These are phyloP conservation scores for Celastrina argiolus DNA, from an alignment of 2,888 invertebrate genomes.

Conservation along the genomic window DNA sequence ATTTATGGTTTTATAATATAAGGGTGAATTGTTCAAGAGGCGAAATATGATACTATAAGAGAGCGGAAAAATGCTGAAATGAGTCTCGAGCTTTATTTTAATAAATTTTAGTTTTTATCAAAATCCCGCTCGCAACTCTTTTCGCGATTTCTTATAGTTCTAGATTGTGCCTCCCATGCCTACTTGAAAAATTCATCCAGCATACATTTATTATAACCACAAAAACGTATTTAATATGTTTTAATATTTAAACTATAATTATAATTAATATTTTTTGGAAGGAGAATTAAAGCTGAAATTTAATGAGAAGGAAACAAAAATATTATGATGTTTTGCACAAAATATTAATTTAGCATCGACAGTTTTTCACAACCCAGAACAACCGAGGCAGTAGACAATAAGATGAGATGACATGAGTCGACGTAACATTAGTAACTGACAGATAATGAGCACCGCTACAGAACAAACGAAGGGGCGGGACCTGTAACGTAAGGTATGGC, in stretches of 20 bases:
- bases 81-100: too few species aligned
- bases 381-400: neutral
- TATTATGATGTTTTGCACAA: neutral
- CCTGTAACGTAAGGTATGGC: slow-evolving; percentile 49
- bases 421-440: slow-evolving; percentile 26
- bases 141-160: too few species aligned
- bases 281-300: neutral
- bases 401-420: slow-evolving; percentile 12
- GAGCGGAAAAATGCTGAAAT: too few species aligned
- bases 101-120: too few species aligned
- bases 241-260: neutral
- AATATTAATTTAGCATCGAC: neutral
- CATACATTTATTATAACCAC: neutral
- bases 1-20: too few species aligned
- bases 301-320: neutral
- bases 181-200: too few species aligned
- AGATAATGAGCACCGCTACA: neutral
- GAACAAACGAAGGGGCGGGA: neutral
- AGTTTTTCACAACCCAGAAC: slow-evolving; percentile 9
- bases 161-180: too few species aligned
- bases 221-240: neutral
- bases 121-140: too few species aligned
- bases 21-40: too few species aligned
- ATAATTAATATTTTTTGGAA: neutral
- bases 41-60: too few species aligned